Base-by-base conservation (phyloP, 2,888 invertebrate genomes). In the Apotomis betuletana region DNA sequence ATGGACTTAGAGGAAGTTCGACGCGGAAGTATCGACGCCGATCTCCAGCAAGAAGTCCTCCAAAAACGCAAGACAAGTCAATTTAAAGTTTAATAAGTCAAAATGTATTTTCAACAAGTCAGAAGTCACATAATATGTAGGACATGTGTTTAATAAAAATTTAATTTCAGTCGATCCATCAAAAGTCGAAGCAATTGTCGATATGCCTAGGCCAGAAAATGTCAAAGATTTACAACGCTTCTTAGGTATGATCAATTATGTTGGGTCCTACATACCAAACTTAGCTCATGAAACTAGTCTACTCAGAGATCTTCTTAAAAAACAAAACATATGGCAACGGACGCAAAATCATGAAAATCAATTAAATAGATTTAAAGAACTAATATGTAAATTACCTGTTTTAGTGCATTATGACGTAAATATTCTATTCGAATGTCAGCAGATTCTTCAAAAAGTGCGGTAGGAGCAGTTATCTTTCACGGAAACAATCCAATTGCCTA, bases 311-410 rank as follows among this genome's bases (percentile, higher is more conserved):
- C 69, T 83, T 6, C 63, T 80, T 8, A 78, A 80, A 70, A 79
- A 80, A 69, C 64, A 80, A 55, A 67, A 62, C 27, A 52, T 57
- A 5, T 85, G 77, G 76, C 51, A 64, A 12, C 83, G 80, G 83
- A 60, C 74, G 64, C 69, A 57, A 13, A 49, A 60, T n/a, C 80
- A 15, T 15, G 15, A 15, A 15, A 15, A 15, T 15, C 15, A 15
- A 15, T 15, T 15, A 15, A 15, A 15, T 15, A 15, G 15, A 15
- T 15, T 15, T 0, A 15, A 15, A 15, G 15, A 15, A 15, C 15
- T 15, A 15, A 15, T 15, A 15, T 15, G 15, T 15, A 0, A 15
- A 15, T 15, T 1, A 15, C 15, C 15, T 15, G 15, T 15, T 15
- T 15, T 15, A 15, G 15, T 15, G 15, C 15, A 15, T 15, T 15